phyloP scores from a whole-genome alignment of 2,113 vertebrate species.

The Pedionomus torquatus region DNA sequence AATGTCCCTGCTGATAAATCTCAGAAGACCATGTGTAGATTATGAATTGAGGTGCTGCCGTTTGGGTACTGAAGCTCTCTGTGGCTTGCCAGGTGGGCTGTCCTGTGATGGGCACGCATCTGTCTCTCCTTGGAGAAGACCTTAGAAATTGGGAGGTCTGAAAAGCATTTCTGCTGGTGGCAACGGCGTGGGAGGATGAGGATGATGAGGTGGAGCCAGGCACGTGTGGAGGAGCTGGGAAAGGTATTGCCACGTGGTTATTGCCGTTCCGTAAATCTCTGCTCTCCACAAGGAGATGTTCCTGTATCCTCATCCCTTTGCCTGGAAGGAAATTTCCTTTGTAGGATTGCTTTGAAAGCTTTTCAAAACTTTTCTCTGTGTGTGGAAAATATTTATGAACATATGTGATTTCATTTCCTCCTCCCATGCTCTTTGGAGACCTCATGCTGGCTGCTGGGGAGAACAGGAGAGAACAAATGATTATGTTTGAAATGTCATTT shows the following conservation, averaged over 20 bases:
- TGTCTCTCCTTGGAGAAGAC: neutral
- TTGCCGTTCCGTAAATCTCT: neutral
- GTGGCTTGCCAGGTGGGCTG: neutral
- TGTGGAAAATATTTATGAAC: neutral
- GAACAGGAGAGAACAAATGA: conserved; percentile 22
- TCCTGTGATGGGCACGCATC: neutral
- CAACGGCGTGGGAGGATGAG: neutral
- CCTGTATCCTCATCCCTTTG: neutral
- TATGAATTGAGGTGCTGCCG: conserved; percentile 1
- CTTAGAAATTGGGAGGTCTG: neutral
- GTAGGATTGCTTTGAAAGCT: neutral
- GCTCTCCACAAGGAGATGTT: neutral
- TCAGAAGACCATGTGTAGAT: neutral
- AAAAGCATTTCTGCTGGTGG: neutral
- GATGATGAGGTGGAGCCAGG: neutral
- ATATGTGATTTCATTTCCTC: neutral
- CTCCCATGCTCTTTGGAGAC: conserved; percentile 17
- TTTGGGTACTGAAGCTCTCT: neutral
- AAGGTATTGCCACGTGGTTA: neutral
- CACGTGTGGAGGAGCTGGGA: neutral
- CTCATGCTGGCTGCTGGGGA: neutral
- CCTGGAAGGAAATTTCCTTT: neutral
- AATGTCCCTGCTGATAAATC: conserved; percentile 57
- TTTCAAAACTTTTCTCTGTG: neutral
- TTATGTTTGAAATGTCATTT: conserved; percentile 33